Evolutionary conservation across 1,140 invertebrate genomes (phyloP), one percentile per base, ranked within the genome.

Genomic region (Caenorhabditis latens): DNA sequence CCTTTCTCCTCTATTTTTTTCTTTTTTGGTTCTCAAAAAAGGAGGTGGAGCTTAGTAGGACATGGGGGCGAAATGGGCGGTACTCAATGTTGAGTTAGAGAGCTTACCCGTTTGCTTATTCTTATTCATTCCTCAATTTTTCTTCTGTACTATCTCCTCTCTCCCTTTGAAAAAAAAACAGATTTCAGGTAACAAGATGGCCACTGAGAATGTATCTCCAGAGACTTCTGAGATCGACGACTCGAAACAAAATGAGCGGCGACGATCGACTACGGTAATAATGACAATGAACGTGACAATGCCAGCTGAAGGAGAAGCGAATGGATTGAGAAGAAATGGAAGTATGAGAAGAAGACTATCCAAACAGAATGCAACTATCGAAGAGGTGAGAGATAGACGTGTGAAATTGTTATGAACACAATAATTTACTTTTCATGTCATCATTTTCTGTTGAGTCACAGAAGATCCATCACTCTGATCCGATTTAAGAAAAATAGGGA

Each of bases 301-400:
- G 42, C 42, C 42, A 46, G 14, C 40, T 19, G 42, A 43, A 46
- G n/a, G 9, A 24, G 13, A 14, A 46, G 14, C 40, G 53, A n/a
- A 48, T 21, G 71, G 71, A 79, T 7, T 79, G 4, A 42, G 46
- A 42, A 53, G 71, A n/a, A 79, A 50, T 79, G 71, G 46, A 79
- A 21, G 19, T 21, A n/a, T 79, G 43, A 6, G 71, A 32, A 79
- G 71, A 43, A 48, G 71, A 50, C 71, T 79, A 13, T 79, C 71
- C 24, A 79, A 79, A 79, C 71, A 79, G 71, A 79, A 79, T 79
- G 71, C 71, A 3, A 79, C 71, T 2, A 79, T 79, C 24, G 71
- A 79, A 50, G 71, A 79, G 71, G 71, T 71, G 42, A 11, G 65
- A 14, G 8, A 32, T 46, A 19, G 50, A 11, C 14, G 2, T 9